Base-by-base conservation (phyloP, 1,140 invertebrate species). In the Gryon sp. region DNA sequence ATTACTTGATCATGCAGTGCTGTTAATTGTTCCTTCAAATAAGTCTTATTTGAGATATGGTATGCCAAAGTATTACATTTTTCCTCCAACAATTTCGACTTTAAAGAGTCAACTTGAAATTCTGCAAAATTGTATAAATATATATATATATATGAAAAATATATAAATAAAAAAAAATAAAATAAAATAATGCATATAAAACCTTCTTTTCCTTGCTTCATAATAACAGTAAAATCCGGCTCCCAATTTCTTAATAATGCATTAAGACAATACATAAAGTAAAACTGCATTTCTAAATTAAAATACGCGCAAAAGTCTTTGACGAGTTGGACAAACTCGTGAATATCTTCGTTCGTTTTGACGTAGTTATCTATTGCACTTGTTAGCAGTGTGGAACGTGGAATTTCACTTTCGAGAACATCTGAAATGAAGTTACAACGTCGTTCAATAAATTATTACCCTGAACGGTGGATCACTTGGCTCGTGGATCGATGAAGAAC, bases 281-380 rank as follows among this genome's bases (percentile, higher is more conserved):
- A 88, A 36, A 86, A 82, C 46, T 87, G 78, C 1, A 73, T 15
- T 48, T 87, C 69, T 45, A 89, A 84, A 2, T 78, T 69, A 43
- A 89, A 86, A 55, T 82, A 77, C 2, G 12, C 11, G 30, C 86
- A 89, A 40, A 84, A 89, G 6, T 88, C 81, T 43, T 79, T 46
- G 16, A 88, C 52, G 3, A 87, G 34, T 9, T 79, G 15, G 12
- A 87, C 53, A 15, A 80, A 80, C 9, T 84, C 43, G 4, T 38
- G 8, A 12, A 69, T 65, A 48, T 68, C 38, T 9, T 62, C 40
- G 4, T 60, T 32, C 2, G 59, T 62, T 55, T 8, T 70, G 16
- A 73, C 19, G 9, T 80, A 75, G 6, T 34, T 63, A 15, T 57
- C 78, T 77, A 89, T 82, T 9, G 85, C 76, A 14, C 55, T 50